Evolutionary conservation across 2,797 vertebrate species (phyloP), one percentile per base, ranked within the genome.

Genomic region (Tenualosa thibaudeaui): DNA sequence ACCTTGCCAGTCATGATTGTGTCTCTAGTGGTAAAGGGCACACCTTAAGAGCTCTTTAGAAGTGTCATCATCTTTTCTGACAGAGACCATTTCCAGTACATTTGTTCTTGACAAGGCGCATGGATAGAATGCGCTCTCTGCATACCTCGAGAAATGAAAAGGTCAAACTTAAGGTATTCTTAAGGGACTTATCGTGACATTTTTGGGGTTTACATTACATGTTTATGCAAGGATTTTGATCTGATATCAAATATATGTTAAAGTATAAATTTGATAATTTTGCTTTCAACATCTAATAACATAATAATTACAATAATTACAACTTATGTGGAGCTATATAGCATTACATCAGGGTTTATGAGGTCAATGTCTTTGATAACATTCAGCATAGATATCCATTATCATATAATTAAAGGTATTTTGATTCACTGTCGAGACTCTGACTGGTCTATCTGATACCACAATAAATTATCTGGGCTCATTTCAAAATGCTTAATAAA

Each of bases 401-500:
- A 82, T 84, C 5, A 86, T 86, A 81, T 93, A 92, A 95, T 94
- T 91, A 92, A 84, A 92, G 89, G 90, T 89, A 91, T 94, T 89
- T 82, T 88, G 86, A 93, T 92, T 94, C 90, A 85, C 84, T 84
- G 81, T 85, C 87, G 81, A 81, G 88, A 88, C 86, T 90, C 88
- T 90, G 91, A 92, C 91, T 87, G 92, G 91, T 84, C 90, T 92
- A 91, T 93, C 90, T 93, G 89, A 91, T 93, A 86, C 91, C 68
- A 89, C 91, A 91, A 94, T 94, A 92, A 93, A 94, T 95, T 91
- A 94, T 92, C 89, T 88, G 83, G 58, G 89, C 89, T 93, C 89
- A 90, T 93, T 91, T 89, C 85, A 85, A 89, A 94, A 43, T 84
- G 89, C 83, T 88, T 92, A 94, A 94, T 94, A 94, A 95, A 94